Evolutionary conservation across 1,140 invertebrate species (phyloP).

Genomic region (Oedothorax gibbosus): DNA sequence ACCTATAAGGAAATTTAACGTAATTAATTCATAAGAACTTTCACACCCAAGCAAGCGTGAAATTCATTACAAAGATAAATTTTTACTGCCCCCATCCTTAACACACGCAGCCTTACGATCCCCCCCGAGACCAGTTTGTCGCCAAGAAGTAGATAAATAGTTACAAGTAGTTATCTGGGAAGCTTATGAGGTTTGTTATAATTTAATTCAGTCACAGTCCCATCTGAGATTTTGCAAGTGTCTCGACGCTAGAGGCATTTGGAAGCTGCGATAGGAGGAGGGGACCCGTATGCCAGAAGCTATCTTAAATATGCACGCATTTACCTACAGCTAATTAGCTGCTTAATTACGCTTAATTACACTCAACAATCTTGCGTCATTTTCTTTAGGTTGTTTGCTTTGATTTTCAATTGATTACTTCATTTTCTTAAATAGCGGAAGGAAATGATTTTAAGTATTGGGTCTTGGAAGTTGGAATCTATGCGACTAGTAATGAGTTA

Average conservation of each 20-base stretch:
- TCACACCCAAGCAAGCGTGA: too few species aligned
- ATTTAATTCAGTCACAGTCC: constrained; percentile 49
- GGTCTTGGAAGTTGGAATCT: too few species aligned
- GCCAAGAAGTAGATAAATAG: constrained; percentile 33
- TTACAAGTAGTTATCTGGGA: neutral
- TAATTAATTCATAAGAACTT: too few species aligned
- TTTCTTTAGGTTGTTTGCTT: constrained; percentile 17
- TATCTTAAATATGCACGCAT: constrained; percentile 59
- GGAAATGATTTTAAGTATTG: too few species aligned
- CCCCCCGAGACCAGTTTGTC: neutral
- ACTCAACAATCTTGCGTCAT: constrained; percentile 27
- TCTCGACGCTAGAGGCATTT: constrained; percentile 21
- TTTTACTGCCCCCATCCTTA: too few species aligned
- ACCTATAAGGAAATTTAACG: too few species aligned
- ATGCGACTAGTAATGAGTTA: too few species aligned
- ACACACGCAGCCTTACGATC: too few species aligned
- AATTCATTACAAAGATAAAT: too few species aligned
- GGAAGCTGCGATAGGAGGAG: constrained; percentile 40
- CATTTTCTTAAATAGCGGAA: constrained; percentile 5
- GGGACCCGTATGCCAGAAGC: constrained; percentile 46
- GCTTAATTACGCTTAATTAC: constrained; percentile 59
- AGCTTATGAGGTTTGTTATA: constrained; percentile 13
- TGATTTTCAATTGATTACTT: constrained; percentile 32
- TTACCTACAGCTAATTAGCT: constrained; percentile 56
- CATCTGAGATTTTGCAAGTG: constrained; percentile 40